Base-by-base conservation (phyloP, 2,113 vertebrate species). In the Oostethus manadensis region DNA sequence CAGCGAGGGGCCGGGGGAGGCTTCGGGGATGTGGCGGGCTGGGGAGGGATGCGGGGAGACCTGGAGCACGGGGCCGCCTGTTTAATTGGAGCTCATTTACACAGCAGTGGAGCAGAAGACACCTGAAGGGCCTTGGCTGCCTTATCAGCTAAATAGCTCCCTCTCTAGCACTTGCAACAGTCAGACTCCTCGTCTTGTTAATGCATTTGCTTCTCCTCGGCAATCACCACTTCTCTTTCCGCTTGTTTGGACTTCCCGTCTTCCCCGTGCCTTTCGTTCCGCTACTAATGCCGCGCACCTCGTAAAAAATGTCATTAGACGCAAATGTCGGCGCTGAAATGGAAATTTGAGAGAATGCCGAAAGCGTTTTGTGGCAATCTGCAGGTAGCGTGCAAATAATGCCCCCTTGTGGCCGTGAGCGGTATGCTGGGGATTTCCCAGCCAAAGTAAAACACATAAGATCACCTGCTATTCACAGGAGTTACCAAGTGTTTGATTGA, bases 11-110 rank as follows among this genome's bases (percentile, higher is more conserved):
- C 74, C 73, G 73, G 51, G 73, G 77, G 70, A 69, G 63, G 71
- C 64, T 69, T 61, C 56, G 64, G 71, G 74, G 68, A 62, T 53
- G 68, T 62, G 56, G 62, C 66, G 68, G 66, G 74, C 76, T 73
- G 71, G 61, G 76, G 74, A 70, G 66, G 71, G 76, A 73, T 76
- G 80, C 55, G 68, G 80, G 76, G 83, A 79, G 84, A 85, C 76
- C 80, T 68, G 60, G 77, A 85, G 81, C 83, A 71, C 79, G 70
- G 74, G 84, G 77, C 85, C 79, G 80, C 81, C 74, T 83, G 76
- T 86, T 89, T 90, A 90, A 89, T 87, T 90, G 87, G 89, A 86
- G 84, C 88, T 89, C 88, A 84, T 89, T 90, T 89, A 87, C 86
- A 80, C 84, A 77, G 84, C 85, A 81, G 84, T 83, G 76, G 82